phyloP scores from a whole-genome alignment of 1,140 invertebrate species.

The Scaptomyza montana region DNA sequence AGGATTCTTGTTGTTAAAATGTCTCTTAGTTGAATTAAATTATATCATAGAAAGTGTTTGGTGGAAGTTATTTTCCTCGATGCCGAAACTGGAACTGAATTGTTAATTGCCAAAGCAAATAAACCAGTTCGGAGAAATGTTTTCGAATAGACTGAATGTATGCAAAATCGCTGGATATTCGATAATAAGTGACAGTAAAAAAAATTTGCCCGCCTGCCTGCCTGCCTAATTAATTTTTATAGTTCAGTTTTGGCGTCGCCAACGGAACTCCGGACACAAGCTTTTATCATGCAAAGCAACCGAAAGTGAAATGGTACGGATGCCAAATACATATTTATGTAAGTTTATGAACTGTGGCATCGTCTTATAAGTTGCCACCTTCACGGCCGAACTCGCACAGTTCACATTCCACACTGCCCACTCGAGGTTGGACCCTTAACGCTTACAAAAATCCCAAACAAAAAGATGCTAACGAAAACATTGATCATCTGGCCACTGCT shows the following conservation, averaged over 20 bases:
- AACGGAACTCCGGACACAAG: conserved; percentile 30
- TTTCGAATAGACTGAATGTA: conserved; percentile 1
- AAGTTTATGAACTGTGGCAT: conserved; percentile 30
- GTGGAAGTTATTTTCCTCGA: conserved; percentile 5
- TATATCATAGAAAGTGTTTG: conserved; percentile 14
- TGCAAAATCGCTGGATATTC: conserved; percentile 8
- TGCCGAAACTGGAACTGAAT: conserved; percentile 20
- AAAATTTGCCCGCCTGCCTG: conserved; percentile 40
- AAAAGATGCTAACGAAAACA: conserved; percentile 18
- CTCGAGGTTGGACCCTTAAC: conserved; percentile 28
- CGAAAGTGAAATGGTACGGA: conserved; percentile 67
- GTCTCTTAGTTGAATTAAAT: conserved; percentile 2
- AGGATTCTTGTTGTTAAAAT: conserved; percentile 3
- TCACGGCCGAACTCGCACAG: conserved; percentile 41
- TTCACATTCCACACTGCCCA: conserved; percentile 36
- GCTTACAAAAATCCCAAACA: neutral
- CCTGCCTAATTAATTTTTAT: conserved; percentile 64
- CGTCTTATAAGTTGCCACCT: conserved; percentile 68
- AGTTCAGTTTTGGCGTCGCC: conserved; percentile 45
- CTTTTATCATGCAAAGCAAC: conserved; percentile 69
- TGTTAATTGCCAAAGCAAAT: conserved; percentile 3
- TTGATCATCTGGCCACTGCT: conserved; percentile 22
- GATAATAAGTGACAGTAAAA: conserved; percentile 20
- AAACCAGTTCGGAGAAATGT: conserved; percentile 12
- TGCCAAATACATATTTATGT: conserved; percentile 28